Evolutionary conservation across 2,113 vertebrate genomes (phyloP), one percentile per base, ranked within the genome.

Genomic region (Meleagris gallopavo): DNA sequence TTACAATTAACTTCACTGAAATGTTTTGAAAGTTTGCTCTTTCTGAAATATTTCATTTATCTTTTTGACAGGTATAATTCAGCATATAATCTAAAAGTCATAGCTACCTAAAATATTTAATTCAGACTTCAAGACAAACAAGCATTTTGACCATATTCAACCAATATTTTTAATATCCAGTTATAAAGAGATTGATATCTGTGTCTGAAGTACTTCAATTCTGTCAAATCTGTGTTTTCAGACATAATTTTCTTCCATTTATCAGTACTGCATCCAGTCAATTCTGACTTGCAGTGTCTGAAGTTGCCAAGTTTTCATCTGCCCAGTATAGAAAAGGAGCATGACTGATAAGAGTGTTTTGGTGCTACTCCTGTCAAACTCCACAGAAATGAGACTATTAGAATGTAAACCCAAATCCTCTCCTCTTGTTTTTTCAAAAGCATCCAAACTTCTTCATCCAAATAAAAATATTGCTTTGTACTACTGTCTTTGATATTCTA

Each of bases 301-400:
- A 91, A 64, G 79, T 83, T 78, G 60, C 48, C 70, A 54, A 64
- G 17, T 48, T 95, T 88, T 86, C 65, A 91, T 91, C 90, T 91
- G 85, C 65, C 85, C 79, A 11, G 8, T 69, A 61, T 2, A 75
- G 87, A 88, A 95, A 83, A 61, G 79, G 88, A 75, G 76, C 61
- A 24, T 67, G 88, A 72, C 25, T 60, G 89, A 83, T 71, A 74
- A 80, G 74, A 85, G 46, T 10, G 55, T 81, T 88, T 83, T 72
- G 83, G 65, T 12, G 19, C 60, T 36, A 0, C 4, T 89, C 60
- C 69, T 72, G 72, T 86, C 89, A 88, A 32, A 75, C 65, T 69
- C 88, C 82, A 83, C 50, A 91, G 52, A 29, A 36, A 0, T 41
- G 40, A 66, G 45, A 55, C 55, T 71, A 34, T 70, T 62, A 71